Conservation (phyloP, 2,113 vertebrate genomes). For the Pogonocichla stellata region DNA sequence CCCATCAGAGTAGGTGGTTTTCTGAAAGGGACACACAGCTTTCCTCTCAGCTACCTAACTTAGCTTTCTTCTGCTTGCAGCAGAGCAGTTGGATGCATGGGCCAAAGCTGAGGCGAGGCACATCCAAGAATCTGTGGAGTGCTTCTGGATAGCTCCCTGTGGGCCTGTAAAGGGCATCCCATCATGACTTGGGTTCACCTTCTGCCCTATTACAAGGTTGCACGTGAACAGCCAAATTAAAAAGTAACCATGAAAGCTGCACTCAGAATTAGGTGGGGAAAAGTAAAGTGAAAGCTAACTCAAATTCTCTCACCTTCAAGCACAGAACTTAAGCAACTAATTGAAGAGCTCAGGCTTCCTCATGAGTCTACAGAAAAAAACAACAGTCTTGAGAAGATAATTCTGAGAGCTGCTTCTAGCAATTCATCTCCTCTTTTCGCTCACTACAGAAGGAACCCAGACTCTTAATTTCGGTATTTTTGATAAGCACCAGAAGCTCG, state of each 20-base stretch:
- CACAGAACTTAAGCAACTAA: conserved; percentile 26
- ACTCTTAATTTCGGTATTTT: not conserved
- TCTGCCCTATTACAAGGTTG: not conserved
- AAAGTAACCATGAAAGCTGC: not conserved
- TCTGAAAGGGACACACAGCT: not conserved
- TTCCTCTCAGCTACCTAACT: not conserved
- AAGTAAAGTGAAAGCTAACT: not conserved
- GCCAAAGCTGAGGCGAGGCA: not conserved
- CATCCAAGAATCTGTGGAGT: not conserved
- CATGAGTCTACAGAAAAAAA: not conserved
- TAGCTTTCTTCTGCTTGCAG: not conserved
- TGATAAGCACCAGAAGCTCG: not conserved
- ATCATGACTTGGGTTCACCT: not conserved
- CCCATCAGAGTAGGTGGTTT: rapidly evolving
- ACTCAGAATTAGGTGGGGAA: not conserved
- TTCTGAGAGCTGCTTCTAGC: not conserved
- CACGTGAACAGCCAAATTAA: not conserved
- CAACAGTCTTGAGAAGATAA: not conserved
- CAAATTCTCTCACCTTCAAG: not conserved
- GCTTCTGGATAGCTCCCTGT: not conserved
- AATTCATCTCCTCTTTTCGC: not conserved
- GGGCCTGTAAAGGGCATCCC: not conserved
- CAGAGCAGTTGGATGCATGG: not conserved
- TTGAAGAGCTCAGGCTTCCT: not conserved
- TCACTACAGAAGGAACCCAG: not conserved